Conservation (phyloP, 1,140 invertebrate genomes). For the Temnothorax curvispinosus region DNA sequence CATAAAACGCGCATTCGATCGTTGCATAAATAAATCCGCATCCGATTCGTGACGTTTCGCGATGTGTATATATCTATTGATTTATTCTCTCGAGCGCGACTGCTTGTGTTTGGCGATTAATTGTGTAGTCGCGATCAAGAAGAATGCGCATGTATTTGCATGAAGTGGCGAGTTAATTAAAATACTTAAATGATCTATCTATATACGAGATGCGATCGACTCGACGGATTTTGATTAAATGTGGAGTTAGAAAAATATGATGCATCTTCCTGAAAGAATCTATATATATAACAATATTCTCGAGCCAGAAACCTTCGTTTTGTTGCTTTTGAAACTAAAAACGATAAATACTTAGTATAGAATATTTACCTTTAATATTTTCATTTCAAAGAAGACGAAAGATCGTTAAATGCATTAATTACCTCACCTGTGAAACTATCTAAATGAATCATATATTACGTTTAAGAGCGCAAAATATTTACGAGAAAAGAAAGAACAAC, state of each 20-base stretch:
- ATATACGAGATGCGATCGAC: not conserved
- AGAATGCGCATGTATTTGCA: conserved; percentile 17
- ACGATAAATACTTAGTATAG: not conserved
- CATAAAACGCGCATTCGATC: conserved; percentile 52
- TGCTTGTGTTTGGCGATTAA: conserved; percentile 36
- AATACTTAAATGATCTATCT: not conserved
- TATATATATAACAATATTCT: not conserved
- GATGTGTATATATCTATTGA: not conserved
- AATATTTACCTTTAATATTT: not conserved
- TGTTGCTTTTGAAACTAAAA: not conserved
- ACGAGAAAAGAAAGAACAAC: not conserved
- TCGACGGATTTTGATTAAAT: conserved; percentile 3
- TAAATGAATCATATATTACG: not conserved
- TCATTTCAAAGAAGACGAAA: not conserved
- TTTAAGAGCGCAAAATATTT: not conserved
- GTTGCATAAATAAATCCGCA: conserved; percentile 47
- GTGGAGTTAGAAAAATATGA: not conserved
- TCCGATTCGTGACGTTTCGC: conserved; percentile 11
- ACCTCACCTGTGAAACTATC: not conserved
- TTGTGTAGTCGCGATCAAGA: conserved; percentile 25
- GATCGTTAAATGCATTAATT: not conserved
- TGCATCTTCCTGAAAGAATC: not conserved
- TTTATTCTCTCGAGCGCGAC: not conserved
- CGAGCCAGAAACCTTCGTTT: not conserved
- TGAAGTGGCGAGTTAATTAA: conserved; percentile 30